Base-by-base conservation (phyloP, 2,113 vertebrate species). In the Phalacrocorax carbo region DNA sequence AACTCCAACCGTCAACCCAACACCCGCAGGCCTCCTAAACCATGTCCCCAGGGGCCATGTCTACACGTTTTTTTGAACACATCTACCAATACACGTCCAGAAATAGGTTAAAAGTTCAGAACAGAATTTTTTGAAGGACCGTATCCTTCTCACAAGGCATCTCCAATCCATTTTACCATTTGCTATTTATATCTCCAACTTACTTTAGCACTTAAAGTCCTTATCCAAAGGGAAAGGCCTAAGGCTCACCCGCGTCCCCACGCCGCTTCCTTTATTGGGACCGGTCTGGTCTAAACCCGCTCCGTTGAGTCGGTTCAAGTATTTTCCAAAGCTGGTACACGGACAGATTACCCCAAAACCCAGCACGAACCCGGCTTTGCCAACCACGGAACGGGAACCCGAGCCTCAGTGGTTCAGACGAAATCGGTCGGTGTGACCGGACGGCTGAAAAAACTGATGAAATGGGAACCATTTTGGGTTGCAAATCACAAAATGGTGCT, bases 31-130 rank as follows among this genome's bases (percentile, higher is more conserved):
- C 38, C 38, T 38, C 38, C 38, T 38, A 38, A 38, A 38, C 38
- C 38, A 38, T 38, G 38, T 38, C 38, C 38, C 38, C 38, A 38
- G 38, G 38, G 38, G 38, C 38, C 38, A 38, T 11, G 42, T 44
- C 42, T 44, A 44, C 42, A 44, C 42, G 42, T 44, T 44, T 44
- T 44, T 42, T 44, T 44, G 42, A 44, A 44, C 14, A 15, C 42
- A 1, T 5, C 48, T 19, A 8, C 34, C 1, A 0, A 1, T 4
- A 7, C 10, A 1, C 0, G 10, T 10, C 57, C 40, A 57, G n/a
- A 38, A 42, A 48, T 1, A 2, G 32, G 13, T 34, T 13, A 48
- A 81, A 42, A 7, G 13, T 23, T 66, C 4, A 5, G 27, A 36
- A 51, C 4, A 2, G 36, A 7, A 6, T 10, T 42, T 73, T 57